Conservation (phyloP, 1,140 invertebrate species). For the Limonius californicus region DNA sequence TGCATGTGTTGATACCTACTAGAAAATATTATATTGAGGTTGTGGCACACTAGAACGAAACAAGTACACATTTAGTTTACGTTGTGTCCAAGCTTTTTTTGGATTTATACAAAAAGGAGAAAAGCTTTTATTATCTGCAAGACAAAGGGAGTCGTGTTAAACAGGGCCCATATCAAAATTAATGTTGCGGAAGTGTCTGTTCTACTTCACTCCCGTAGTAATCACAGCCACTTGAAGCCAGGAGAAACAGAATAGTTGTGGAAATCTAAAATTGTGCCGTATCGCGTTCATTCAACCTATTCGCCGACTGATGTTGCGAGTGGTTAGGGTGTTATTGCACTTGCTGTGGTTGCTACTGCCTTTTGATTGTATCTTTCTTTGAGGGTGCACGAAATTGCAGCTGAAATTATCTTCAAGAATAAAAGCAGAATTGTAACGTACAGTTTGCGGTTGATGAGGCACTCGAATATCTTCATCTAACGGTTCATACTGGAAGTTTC, state of each 20-base stretch:
- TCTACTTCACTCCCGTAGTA: too few relatives aligned
- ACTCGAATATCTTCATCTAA: background rate
- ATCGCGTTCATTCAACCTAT: background rate
- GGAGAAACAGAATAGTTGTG: background rate
- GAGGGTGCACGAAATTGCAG: background rate
- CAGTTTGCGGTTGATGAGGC: background rate
- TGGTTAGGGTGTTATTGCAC: background rate
- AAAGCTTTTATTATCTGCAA: background rate
- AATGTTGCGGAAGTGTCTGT: background rate
- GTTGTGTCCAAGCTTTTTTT: too few relatives aligned
- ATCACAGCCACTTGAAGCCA: too few relatives aligned
- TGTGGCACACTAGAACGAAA: too few relatives aligned
- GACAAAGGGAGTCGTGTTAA: background rate
- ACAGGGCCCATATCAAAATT: background rate
- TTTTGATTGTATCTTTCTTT: background rate
- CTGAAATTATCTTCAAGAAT: background rate
- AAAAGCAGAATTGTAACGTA: background rate
- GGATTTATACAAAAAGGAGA: too few relatives aligned
- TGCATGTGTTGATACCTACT: too few relatives aligned
- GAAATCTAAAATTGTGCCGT: conserved; percentile 11
- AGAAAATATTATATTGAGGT: too few relatives aligned
- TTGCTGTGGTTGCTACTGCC: background rate
- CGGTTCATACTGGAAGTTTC: too few relatives aligned
- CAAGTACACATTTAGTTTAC: too few relatives aligned
- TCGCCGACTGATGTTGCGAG: background rate